Percentiles rank a stretch among this genome's conserved stretches.
Evolutionary conservation across 2,113 vertebrate species (phyloP).

Genomic region (Tachysurus fulvidraco): DNA sequence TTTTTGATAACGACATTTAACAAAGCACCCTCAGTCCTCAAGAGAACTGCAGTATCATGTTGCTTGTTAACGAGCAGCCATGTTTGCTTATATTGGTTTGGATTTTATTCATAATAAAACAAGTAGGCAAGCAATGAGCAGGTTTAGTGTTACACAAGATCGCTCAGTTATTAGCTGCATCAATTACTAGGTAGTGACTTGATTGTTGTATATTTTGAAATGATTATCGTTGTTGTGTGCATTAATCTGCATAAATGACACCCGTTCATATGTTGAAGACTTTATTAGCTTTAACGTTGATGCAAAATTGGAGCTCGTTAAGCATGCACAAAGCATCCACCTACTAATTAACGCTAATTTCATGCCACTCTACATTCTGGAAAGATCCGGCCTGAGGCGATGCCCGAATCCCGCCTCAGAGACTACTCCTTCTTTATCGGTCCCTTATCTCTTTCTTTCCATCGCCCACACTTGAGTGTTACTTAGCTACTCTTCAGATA

Average conservation of each 20-base stretch:
- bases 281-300: not conserved
- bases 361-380: conserved; percentile 9
- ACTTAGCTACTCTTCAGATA: conserved; percentile 24
- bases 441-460: not conserved
- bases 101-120: conserved; percentile 13
- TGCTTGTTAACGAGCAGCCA: conserved; percentile 21
- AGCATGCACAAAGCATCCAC: conserved; percentile 6
- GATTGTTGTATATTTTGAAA: conserved; percentile 12
- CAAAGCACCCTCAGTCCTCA: not conserved
- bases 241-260: conserved; percentile 13
- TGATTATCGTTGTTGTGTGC: conserved; percentile 10
- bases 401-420: not conserved
- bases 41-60: not conserved
- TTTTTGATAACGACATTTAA: not conserved
- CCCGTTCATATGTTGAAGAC: not conserved
- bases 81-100: conserved; percentile 17
- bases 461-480: not conserved
- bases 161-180: not conserved
- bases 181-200: conserved; percentile 3
- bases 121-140: not conserved
- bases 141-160: not conserved
- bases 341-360: conserved; percentile 24
- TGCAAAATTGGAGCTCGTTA: not conserved
- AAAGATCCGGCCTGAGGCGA: not conserved
- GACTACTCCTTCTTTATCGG: not conserved